A percentile compares a stretch with the other conserved stretches of the same genome.
Evolutionary conservation across 2,888 invertebrate species (phyloP).

Genomic region (Ditylenchus weischeri): DNA sequence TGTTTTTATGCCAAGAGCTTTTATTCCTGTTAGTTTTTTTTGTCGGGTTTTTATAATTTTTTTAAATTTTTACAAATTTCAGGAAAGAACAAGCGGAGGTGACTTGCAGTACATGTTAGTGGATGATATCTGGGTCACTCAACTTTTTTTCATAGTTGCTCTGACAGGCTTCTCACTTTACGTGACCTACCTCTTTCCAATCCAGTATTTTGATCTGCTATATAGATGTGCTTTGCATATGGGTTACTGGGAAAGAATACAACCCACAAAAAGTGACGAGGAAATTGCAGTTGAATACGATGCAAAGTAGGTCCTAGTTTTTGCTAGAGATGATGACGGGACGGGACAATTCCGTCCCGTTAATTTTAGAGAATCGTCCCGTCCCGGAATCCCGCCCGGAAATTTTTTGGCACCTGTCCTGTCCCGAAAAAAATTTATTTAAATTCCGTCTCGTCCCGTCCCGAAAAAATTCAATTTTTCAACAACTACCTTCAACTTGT

Average conservation of each 20-base stretch:
- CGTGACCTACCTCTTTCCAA: conserved; percentile 70
- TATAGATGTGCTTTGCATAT: conserved; percentile 75
- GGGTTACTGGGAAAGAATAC: conserved; percentile 63
- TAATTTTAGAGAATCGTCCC: too few species aligned
- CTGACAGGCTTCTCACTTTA: conserved; percentile 78
- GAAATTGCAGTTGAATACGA: conserved; percentile 2
- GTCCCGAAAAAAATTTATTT: too few species aligned
- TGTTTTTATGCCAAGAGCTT: conserved; percentile 82
- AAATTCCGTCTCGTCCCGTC: too few species aligned
- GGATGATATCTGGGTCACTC: conserved; percentile 65
- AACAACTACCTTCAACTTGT: too few species aligned
- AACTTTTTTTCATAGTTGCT: conserved; percentile 80
- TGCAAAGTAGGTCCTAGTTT: conserved; percentile 6
- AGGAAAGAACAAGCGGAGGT: conserved; percentile 48
- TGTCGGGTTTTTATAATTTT: neutral
- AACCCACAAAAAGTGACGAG: conserved; percentile 4
- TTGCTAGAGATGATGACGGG: too few species aligned
- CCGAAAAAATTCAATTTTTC: too few species aligned
- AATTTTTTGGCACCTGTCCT: too few species aligned
- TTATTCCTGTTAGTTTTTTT: conserved; percentile 71
- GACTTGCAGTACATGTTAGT: conserved; percentile 44
- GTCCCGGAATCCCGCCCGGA: too few species aligned
- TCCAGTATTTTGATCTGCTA: conserved; percentile 78
- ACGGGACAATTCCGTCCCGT: too few species aligned
- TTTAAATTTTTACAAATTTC: conserved; percentile 21